phyloP scores from a whole-genome alignment of 2,797 vertebrate genomes.

The Argya squamiceps region DNA sequence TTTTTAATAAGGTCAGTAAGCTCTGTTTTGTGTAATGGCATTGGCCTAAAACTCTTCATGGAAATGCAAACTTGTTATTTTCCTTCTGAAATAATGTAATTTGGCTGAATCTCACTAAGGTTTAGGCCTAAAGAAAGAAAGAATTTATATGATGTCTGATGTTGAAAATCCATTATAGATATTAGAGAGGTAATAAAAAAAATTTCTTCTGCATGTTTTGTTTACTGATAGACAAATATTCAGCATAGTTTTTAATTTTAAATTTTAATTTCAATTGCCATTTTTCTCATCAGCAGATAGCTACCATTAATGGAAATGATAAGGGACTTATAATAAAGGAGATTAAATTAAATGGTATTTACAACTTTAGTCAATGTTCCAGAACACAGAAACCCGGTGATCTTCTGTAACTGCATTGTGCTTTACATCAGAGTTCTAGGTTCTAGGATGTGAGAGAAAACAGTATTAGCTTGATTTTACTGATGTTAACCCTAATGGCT shows the following conservation, averaged over 20 bases:
- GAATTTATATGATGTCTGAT: neutral
- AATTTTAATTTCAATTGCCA: neutral
- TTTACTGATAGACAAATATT: neutral
- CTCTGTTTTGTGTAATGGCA: neutral
- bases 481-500: neutral
- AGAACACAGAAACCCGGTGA: neutral
- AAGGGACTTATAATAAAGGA: neutral
- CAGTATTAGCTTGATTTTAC: neutral
- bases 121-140: neutral
- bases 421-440: neutral
- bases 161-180: neutral
- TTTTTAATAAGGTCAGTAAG: neutral
- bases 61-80: neutral
- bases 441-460: neutral
- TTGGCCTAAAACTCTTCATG: neutral
- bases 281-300: neutral
- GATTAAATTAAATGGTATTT: neutral
- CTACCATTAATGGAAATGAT: neutral
- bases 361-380: neutral
- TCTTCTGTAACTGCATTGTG: neutral
- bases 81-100: neutral
- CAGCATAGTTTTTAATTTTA: neutral
- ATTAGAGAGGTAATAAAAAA: neutral
- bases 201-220: neutral
- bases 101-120: neutral